Percentiles rank a stretch among this genome's conserved stretches.
phyloP scores from a whole-genome alignment of 35 echinoderm and acorn worm species.

The Holothuria glaberrima region DNA sequence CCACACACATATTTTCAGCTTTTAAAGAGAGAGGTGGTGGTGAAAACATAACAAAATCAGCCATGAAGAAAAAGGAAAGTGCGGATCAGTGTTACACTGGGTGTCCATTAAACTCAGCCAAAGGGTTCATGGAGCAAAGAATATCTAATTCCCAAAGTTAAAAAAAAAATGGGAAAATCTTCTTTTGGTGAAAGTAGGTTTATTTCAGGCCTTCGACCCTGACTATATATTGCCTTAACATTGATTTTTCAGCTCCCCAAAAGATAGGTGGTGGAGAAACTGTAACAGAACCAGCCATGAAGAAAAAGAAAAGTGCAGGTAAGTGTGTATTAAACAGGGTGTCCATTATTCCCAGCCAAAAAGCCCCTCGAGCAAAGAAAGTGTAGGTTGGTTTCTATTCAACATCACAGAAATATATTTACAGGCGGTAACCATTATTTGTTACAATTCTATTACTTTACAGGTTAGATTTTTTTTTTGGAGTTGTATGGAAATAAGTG shows the following conservation, averaged over 20 bases:
- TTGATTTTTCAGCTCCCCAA: background rate
- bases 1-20: background rate
- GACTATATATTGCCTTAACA: background rate
- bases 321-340: background rate
- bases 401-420: too few species aligned
- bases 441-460: too few species aligned
- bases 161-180: background rate
- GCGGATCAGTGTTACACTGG: background rate
- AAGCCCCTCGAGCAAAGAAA: background rate
- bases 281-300: constrained; percentile 2
- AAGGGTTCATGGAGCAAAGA: background rate
- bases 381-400: background rate
- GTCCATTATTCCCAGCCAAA: background rate
- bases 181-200: background rate
- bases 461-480: too few species aligned
- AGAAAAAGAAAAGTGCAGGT: background rate
- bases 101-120: background rate
- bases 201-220: background rate
- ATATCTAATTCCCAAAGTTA: background rate
- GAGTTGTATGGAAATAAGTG: too few species aligned
- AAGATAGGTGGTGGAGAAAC: background rate
- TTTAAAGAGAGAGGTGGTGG: background rate
- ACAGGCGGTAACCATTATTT: too few species aligned
- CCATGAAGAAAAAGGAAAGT: background rate
- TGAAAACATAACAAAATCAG: constrained; percentile 1